Conservation (phyloP, 2,797 vertebrate species). For the Lemur catta region DNA sequence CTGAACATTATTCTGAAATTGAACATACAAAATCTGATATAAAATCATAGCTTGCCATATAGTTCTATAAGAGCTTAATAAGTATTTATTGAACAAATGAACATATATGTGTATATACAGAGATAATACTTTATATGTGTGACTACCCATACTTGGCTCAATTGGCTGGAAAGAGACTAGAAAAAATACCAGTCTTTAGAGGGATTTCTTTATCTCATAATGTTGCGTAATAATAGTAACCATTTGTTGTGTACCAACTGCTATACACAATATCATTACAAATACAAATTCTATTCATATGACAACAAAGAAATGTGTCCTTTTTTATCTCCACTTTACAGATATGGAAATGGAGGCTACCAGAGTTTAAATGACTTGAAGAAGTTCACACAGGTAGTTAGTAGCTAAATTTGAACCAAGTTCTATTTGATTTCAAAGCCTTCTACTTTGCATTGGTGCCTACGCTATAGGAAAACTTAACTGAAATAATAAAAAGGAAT, state of each 20-base stretch:
- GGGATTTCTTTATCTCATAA: neutral
- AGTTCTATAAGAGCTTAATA: constrained; percentile 1
- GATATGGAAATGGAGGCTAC: neutral
- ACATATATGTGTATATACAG: neutral
- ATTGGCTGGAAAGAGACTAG: neutral
- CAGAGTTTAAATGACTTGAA: neutral
- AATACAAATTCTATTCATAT: neutral
- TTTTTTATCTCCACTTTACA: neutral
- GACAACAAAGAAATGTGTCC: neutral
- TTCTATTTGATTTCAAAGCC: neutral
- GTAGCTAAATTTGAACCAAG: neutral
- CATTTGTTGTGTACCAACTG: neutral
- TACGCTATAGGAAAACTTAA: neutral
- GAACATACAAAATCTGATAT: neutral
- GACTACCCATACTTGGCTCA: neutral
- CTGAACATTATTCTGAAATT: neutral
- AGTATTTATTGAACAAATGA: neutral
- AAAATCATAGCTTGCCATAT: neutral
- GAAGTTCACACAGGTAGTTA: neutral
- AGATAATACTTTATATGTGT: neutral
- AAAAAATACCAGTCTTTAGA: neutral
- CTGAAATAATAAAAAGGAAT: neutral
- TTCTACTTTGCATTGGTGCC: neutral
- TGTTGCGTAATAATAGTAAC: neutral
- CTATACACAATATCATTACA: neutral